Evolutionary conservation across 2,113 vertebrate genomes (phyloP).

Genomic region (Thamnophis sirtalis): DNA sequence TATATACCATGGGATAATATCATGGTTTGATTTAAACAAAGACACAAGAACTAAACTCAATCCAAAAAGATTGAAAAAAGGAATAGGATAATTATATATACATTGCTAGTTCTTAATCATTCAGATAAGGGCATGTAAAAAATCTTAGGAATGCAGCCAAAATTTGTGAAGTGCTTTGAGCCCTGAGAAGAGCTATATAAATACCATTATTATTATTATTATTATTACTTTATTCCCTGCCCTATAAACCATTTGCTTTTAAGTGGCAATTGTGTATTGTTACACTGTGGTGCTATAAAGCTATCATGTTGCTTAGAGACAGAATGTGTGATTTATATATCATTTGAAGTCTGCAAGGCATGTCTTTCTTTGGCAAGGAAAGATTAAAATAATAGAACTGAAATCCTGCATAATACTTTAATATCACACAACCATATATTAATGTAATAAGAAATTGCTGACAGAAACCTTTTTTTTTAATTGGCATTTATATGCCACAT

Average conservation of each 20-base stretch:
- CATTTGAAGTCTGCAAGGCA: background rate
- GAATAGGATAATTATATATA: background rate
- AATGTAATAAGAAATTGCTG: slow-evolving; percentile 47
- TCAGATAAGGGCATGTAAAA: background rate
- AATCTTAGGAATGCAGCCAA: background rate
- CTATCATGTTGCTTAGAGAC: slow-evolving; percentile 39
- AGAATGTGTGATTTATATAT: slow-evolving; percentile 37
- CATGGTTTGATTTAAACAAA: background rate
- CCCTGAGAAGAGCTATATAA: background rate
- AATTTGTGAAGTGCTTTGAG: background rate
- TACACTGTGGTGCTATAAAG: slow-evolving; percentile 48
- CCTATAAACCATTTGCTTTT: slow-evolving; percentile 48
- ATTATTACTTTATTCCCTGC: slow-evolving; percentile 46
- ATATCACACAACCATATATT: slow-evolving; percentile 27
- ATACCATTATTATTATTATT: background rate
- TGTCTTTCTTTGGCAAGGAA: slow-evolving; percentile 27
- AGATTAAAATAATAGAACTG: background rate
- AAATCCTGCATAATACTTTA: slow-evolving; percentile 1
- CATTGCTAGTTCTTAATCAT: background rate
- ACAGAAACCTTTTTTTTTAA: slow-evolving; percentile 25
- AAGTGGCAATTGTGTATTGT: background rate
- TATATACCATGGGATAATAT: background rate
- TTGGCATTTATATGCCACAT: slow-evolving; percentile 5
- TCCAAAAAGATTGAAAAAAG: background rate
- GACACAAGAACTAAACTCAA: background rate